Conservation (phyloP, 2,113 vertebrate species). For the Phrynosoma platyrhinos region DNA sequence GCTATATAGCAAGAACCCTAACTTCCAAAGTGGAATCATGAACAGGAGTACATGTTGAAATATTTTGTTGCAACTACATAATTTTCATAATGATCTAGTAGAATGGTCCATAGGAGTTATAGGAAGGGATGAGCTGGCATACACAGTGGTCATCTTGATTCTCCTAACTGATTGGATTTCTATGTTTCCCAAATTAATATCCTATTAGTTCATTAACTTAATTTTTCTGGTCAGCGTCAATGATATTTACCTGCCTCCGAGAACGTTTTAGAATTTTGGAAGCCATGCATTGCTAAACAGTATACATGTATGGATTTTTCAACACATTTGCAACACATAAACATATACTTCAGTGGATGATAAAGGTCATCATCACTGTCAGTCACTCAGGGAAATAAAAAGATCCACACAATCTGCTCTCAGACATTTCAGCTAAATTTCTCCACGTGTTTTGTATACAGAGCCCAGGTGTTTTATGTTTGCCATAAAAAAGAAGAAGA, state of each 20-base stretch:
- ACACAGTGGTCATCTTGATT: neutral
- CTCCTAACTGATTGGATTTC: constrained; percentile 20
- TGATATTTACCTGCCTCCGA: neutral
- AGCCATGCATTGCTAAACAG: constrained; percentile 5
- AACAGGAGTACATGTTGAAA: too few relatives aligned
- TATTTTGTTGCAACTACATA: too few relatives aligned
- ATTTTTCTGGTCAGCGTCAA: too few relatives aligned
- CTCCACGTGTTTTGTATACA: neutral
- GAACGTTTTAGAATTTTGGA: neutral
- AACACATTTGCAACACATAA: neutral
- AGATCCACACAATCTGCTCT: constrained; percentile 5
- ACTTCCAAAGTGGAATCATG: too few relatives aligned
- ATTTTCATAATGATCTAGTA: too few relatives aligned
- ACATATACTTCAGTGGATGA: neutral
- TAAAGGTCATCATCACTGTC: neutral
- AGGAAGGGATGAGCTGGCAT: neutral
- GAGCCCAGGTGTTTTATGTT: constrained; percentile 42
- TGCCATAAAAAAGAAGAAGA: constrained; percentile 16
- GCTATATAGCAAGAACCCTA: too few relatives aligned
- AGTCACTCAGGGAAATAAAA: constrained; percentile 38
- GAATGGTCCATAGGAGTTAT: too few relatives aligned
- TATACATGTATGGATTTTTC: neutral
- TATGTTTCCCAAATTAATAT: constrained; percentile 1
- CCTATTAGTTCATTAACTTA: neutral
- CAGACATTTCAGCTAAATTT: constrained; percentile 30